Evolutionary conservation across 2,113 vertebrate species (phyloP).

Genomic region (Orthonyx spaldingii): DNA sequence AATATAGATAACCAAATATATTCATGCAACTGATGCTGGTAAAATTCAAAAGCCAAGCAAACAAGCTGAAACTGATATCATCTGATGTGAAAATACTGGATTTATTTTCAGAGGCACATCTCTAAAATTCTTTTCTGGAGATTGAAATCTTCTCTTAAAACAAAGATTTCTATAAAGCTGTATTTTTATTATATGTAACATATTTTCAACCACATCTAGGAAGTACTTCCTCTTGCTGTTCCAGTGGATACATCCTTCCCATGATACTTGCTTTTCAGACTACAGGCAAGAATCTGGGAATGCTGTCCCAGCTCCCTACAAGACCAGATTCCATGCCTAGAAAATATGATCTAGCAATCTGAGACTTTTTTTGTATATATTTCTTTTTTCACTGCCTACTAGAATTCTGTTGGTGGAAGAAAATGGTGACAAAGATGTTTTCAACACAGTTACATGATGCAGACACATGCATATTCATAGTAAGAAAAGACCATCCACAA

Average conservation of each 20-base stretch:
- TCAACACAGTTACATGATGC: neutral
- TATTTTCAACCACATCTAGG: neutral
- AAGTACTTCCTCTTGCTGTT: neutral
- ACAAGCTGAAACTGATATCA: neutral
- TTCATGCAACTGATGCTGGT: neutral
- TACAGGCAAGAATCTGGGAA: fast-evolving
- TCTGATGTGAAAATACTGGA: neutral
- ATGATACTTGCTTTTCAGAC: neutral
- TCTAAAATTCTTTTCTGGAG: neutral
- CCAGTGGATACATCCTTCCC: neutral
- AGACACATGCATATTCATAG: neutral
- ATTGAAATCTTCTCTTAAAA: neutral
- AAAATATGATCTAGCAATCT: neutral
- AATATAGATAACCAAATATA: neutral
- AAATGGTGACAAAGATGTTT: neutral
- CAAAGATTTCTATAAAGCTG: neutral
- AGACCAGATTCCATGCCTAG: neutral
- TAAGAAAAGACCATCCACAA: neutral
- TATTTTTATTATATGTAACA: neutral
- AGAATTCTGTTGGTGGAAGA: neutral
- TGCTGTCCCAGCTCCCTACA: neutral
- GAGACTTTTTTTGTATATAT: fast-evolving
- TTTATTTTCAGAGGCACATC: neutral
- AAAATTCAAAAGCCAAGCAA: neutral
- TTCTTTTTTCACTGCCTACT: neutral